A percentile compares a stretch with the other conserved stretches of the same genome.
phyloP scores from a whole-genome alignment of 2,888 invertebrate genomes.

The Hypsopygia costalis region DNA sequence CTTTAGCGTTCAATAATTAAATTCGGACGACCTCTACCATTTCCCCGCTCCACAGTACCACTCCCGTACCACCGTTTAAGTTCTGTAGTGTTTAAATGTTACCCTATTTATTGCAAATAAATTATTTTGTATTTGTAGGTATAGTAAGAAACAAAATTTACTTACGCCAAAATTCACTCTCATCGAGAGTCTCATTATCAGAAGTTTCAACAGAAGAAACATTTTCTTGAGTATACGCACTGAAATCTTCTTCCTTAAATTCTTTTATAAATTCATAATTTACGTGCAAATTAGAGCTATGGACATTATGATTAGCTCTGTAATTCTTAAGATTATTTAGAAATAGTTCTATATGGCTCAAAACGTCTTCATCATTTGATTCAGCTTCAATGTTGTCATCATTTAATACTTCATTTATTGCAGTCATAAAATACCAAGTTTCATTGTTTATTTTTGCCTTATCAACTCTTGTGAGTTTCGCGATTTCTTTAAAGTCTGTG shows the following conservation, averaged over 20 bases:
- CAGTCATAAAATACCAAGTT: constrained; percentile 31
- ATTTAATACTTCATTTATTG: constrained; percentile 43
- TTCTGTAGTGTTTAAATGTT: too few relatives aligned
- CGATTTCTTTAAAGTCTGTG: constrained; percentile 37
- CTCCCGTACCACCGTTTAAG: too few relatives aligned
- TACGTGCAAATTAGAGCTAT: constrained; percentile 15
- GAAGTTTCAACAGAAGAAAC: constrained; percentile 3
- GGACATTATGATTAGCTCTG: constrained; percentile 19
- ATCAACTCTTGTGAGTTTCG: constrained; percentile 32
- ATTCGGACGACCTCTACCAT: too few relatives aligned
- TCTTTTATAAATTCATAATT: constrained; percentile 26
- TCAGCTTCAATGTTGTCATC: constrained; percentile 28
- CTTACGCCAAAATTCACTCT: constrained; percentile 41
- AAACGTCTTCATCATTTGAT: constrained; percentile 25
- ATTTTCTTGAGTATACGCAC: constrained; percentile 4
- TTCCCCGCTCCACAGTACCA: too few relatives aligned
- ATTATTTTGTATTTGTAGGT: too few relatives aligned
- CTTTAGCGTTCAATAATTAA: too few relatives aligned
- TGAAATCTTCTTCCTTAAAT: constrained; percentile 14
- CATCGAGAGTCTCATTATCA: constrained; percentile 20
- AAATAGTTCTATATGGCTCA: constrained; percentile 31
- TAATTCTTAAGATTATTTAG: constrained; percentile 32
- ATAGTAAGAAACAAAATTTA: too few relatives aligned
- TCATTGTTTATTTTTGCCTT: constrained; percentile 32
- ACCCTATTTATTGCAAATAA: too few relatives aligned